phyloP scores from a whole-genome alignment of 2,888 invertebrate genomes.

The Onchidella celtica region DNA sequence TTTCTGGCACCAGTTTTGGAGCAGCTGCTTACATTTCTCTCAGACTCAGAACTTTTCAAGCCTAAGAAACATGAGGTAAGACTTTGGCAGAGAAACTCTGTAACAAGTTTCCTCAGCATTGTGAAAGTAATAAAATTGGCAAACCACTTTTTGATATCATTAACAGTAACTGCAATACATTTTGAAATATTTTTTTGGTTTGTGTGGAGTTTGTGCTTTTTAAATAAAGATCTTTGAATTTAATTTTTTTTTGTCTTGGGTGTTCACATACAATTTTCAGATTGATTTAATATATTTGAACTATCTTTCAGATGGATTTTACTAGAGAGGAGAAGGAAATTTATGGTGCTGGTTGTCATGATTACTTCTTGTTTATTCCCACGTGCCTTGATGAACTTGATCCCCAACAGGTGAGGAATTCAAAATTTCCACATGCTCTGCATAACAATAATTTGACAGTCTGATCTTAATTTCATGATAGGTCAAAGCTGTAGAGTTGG shows the following conservation, averaged over 20 bases:
- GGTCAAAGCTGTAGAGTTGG: no score
- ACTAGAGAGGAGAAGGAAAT: constrained; percentile 85
- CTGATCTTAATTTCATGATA: no score
- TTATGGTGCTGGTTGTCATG: constrained; percentile 95
- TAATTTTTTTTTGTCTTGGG: no score
- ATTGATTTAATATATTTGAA: not conserved
- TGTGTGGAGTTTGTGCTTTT: no score
- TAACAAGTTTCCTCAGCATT: not conserved
- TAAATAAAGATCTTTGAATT: no score
- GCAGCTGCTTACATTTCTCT: constrained; percentile 89
- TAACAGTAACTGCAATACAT: not conserved
- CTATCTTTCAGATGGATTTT: constrained; percentile 63
- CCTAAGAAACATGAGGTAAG: constrained; percentile 70
- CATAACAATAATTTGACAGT: no score
- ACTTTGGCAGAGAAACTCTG: not conserved
- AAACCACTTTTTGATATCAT: not conserved
- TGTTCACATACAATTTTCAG: no score
- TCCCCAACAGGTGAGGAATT: constrained; percentile 42
- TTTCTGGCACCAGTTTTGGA: constrained; percentile 88
- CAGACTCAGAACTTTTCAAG: constrained; percentile 92
- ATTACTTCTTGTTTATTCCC: constrained; percentile 85
- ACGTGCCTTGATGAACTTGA: constrained; percentile 45
- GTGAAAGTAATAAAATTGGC: not conserved
- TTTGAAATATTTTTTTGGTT: no score
- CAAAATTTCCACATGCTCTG: no score